Evolutionary conservation across 2,797 vertebrate species (phyloP).

Genomic region (Chrysolophus pictus): DNA sequence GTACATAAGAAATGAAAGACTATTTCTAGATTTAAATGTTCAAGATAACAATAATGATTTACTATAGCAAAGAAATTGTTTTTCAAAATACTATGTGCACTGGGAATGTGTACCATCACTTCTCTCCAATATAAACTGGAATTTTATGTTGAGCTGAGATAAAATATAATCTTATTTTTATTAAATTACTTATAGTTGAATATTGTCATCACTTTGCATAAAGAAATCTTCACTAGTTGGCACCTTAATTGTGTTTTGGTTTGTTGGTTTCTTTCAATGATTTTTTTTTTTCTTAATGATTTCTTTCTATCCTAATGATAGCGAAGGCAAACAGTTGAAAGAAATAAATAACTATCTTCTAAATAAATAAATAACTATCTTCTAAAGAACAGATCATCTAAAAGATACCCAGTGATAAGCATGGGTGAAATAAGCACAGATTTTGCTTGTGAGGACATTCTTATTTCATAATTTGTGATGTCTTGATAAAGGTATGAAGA

Average conservation of each 20-base stretch:
- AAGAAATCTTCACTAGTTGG: neutral
- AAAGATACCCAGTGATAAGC: neutral
- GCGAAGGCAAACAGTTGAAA: neutral
- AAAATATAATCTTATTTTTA: neutral
- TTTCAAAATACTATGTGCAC: neutral
- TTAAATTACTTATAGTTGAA: neutral
- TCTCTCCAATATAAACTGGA: neutral
- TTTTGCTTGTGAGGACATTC: neutral
- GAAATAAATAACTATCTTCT: neutral
- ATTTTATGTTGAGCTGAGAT: neutral
- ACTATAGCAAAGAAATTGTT: neutral
- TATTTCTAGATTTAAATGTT: neutral
- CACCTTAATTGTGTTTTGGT: neutral
- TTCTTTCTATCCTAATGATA: neutral
- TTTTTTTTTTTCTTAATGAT: neutral
- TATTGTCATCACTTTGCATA: neutral
- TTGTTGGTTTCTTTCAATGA: neutral
- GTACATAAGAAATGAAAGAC: neutral
- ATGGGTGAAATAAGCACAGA: neutral
- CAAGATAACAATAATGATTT: neutral
- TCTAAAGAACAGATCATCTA: neutral
- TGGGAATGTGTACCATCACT: neutral
- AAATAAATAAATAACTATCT: neutral
- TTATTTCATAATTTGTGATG: neutral
- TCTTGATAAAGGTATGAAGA: neutral